Conservation (phyloP, 2,113 vertebrate genomes). For the Alouatta palliata region DNA sequence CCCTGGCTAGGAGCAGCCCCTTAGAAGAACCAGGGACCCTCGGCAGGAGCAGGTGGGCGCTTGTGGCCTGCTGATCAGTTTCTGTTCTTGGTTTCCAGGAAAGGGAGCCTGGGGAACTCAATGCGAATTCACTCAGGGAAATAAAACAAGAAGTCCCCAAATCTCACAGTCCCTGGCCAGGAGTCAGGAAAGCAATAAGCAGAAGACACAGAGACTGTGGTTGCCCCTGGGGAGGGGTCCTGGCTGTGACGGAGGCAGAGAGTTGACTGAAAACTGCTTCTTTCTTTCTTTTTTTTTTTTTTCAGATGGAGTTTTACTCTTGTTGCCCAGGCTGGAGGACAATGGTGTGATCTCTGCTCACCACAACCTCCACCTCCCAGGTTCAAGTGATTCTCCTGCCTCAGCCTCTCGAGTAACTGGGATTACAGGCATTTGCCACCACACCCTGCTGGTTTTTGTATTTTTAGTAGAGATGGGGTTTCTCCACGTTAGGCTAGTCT, state of each 20-base stretch:
- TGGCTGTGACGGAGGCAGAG: fast-evolving
- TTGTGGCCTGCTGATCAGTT: not conserved
- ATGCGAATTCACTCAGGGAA: not conserved
- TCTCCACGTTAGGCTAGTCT: too few species aligned
- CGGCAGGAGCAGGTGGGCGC: not conserved
- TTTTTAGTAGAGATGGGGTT: too few species aligned
- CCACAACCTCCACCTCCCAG: too few species aligned
- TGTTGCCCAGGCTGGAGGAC: too few species aligned
- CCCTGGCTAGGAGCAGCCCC: not conserved
- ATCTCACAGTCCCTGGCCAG: not conserved
- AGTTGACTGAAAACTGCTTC: not conserved
- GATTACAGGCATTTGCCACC: too few species aligned
- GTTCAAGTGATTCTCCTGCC: too few species aligned
- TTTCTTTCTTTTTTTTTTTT: too few species aligned
- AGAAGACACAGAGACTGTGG: not conserved
- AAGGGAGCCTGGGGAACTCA: not conserved
- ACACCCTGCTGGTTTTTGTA: too few species aligned
- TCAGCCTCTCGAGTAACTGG: too few species aligned
- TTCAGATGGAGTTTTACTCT: too few species aligned
- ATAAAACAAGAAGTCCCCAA: not conserved
- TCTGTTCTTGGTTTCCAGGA: not conserved
- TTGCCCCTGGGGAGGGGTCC: not conserved
- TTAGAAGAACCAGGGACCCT: not conserved
- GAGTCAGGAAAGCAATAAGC: not conserved
- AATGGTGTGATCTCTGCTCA: too few species aligned